These are phyloP conservation scores for Brachionus calyciflorus DNA, from an alignment of 1,140 invertebrate species.

Conservation along the genomic window DNA sequence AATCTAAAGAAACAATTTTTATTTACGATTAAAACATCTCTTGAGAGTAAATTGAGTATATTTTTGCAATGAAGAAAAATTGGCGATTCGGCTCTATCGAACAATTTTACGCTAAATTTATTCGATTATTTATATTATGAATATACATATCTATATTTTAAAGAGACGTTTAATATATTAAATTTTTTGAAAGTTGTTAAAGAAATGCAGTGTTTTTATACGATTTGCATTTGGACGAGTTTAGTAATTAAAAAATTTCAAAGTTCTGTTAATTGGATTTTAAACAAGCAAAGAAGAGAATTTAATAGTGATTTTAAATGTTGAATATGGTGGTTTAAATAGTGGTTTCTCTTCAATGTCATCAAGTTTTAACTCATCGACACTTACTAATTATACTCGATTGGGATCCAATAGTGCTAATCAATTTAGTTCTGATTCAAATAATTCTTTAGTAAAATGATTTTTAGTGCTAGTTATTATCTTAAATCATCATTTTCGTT, in stretches of 20 bases:
- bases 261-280: neutral
- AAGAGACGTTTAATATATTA: neutral
- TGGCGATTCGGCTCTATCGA: neutral
- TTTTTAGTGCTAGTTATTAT: neutral
- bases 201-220: slow-evolving; percentile 16
- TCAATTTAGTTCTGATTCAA: neutral
- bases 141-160: slow-evolving; percentile 7
- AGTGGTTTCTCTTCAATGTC: slow-evolving; percentile 27
- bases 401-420: neutral
- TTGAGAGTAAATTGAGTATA: neutral
- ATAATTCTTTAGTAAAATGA: neutral
- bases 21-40: neutral
- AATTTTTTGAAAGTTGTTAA: neutral
- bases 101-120: neutral
- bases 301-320: neutral
- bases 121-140: slow-evolving; percentile 22
- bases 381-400: neutral
- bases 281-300: neutral
- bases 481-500: neutral
- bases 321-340: neutral
- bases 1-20: slow-evolving; percentile 5
- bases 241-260: neutral
- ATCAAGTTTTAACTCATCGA: neutral
- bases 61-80: neutral
- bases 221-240: neutral